Evolutionary conservation across 2,113 vertebrate species (phyloP).

Genomic region (Rhineura floridana): DNA sequence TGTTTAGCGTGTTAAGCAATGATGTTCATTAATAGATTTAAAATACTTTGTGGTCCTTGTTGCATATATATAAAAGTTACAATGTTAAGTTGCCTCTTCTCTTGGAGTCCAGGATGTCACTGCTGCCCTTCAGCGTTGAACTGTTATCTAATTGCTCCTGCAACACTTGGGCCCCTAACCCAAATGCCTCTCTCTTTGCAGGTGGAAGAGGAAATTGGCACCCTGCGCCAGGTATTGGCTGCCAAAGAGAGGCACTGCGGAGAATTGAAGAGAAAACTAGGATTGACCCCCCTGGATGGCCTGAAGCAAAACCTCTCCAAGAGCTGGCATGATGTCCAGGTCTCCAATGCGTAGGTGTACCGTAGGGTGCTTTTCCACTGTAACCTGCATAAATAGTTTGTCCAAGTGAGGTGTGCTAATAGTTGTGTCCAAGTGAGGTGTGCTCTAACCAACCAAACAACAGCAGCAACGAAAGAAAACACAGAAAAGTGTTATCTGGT

Average conservation of each 20-base stretch:
- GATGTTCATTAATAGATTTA: neutral
- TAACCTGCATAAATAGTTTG: no score
- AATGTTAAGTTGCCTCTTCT: neutral
- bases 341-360: constrained; percentile 90
- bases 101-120: neutral
- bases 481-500: neutral
- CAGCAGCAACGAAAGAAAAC: neutral
- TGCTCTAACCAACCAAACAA: neutral
- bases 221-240: constrained; percentile 91
- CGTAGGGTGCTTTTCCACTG: no score
- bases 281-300: constrained; percentile 87
- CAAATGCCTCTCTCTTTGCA: constrained; percentile 47
- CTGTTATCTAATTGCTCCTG: neutral
- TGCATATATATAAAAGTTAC: neutral
- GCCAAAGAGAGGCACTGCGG: constrained; percentile 93
- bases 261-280: constrained; percentile 93
- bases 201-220: constrained; percentile 97
- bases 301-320: constrained; percentile 89
- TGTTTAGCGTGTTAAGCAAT: neutral
- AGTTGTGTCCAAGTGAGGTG: no score
- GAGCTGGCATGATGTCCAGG: constrained; percentile 95
- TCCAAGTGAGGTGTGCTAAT: no score
- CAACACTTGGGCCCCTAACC: neutral
- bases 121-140: neutral
- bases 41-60: neutral